Conservation (phyloP, 2,113 vertebrate species). For the Macrotis lagotis region DNA sequence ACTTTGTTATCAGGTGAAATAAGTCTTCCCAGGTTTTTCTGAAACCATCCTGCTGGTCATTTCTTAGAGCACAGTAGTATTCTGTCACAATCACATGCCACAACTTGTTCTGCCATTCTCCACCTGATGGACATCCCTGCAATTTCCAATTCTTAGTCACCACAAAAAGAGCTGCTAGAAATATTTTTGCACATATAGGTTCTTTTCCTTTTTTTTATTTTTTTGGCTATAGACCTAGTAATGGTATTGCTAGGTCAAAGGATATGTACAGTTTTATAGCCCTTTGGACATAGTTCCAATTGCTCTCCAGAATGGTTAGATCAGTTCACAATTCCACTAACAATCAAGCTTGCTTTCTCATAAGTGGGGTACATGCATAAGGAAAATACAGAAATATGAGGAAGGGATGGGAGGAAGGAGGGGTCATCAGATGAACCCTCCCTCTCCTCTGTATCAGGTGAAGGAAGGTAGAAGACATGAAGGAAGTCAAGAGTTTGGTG, state of each 20-base stretch:
- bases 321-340: not conserved
- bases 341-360: not conserved
- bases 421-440: not conserved
- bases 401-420: not conserved
- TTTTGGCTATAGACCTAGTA: not conserved
- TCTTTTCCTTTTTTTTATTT: not conserved
- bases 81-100: not conserved
- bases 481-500: not conserved
- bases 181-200: not conserved
- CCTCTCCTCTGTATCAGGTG: not conserved
- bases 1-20: not conserved
- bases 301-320: not conserved
- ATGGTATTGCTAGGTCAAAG: not conserved
- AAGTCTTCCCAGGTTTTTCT: not conserved
- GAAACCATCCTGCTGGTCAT: not conserved
- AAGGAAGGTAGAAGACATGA: not conserved
- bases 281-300: not conserved
- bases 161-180: not conserved
- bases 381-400: not conserved
- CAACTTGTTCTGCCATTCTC: not conserved
- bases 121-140: not conserved
- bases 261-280: not conserved
- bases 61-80: not conserved
- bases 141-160: not conserved
- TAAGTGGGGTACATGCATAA: not conserved